A percentile compares a stretch with the other conserved stretches of the same genome.
Conservation (phyloP, 2,888 invertebrate species). For the Parapristionchus giblindavisi region DNA sequence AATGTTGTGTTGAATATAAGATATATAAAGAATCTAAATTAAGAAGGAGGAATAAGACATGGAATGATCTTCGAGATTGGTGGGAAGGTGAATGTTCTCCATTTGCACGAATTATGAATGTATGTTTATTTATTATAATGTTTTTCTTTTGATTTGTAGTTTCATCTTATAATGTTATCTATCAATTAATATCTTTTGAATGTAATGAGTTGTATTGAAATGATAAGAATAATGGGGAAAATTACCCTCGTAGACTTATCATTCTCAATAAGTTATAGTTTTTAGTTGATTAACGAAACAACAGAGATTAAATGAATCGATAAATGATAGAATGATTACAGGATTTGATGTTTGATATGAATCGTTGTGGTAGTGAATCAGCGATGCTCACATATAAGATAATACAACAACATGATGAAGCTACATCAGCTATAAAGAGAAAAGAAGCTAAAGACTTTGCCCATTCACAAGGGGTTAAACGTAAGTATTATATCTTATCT, state of each 20-base stretch:
- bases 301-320: neutral
- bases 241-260: too few species aligned
- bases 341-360: conserved; percentile 38
- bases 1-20: too few species aligned
- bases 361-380: conserved; percentile 23
- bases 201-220: too few species aligned
- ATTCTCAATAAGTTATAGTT: too few species aligned
- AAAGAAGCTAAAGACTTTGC: too few species aligned
- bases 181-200: too few species aligned
- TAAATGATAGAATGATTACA: neutral
- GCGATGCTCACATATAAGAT: conserved; percentile 32
- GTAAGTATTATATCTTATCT: too few species aligned
- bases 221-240: too few species aligned
- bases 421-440: too few species aligned
- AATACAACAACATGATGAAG: too few species aligned
- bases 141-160: neutral
- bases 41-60: neutral
- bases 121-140: neutral
- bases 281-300: neutral
- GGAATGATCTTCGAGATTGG: conserved; percentile 27
- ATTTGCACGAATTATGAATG: conserved; percentile 35
- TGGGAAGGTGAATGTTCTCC: conserved; percentile 37
- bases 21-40: neutral
- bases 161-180: neutral
- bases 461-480: too few species aligned